A percentile compares a stretch with the other conserved stretches of the same genome.
These are phyloP conservation scores for Pleuronectes platessa DNA, from an alignment of 2,113 vertebrate species.

Conservation along the genomic window DNA sequence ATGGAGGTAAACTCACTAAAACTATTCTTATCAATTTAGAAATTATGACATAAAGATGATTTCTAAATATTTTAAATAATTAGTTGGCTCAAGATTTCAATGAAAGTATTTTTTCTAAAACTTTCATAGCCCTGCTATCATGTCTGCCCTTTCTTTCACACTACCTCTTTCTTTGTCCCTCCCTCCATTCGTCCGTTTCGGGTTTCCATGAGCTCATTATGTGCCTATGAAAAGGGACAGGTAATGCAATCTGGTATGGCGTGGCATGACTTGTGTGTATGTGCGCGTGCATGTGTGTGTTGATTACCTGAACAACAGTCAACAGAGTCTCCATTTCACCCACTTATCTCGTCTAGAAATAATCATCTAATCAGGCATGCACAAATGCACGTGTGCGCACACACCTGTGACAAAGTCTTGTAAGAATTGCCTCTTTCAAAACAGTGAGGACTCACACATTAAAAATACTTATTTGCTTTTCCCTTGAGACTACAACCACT, in stretches of 20 bases:
- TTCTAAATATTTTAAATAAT: no score
- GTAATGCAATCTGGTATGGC: constrained; percentile 91
- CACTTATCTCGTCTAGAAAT: constrained; percentile 88
- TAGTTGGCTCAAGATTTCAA: background rate
- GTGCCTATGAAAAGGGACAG: constrained; percentile 91
- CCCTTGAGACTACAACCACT: background rate
- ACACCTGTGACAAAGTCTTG: no score
- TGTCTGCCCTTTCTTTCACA: background rate
- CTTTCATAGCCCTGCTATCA: background rate
- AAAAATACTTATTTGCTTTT: background rate
- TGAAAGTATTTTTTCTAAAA: background rate
- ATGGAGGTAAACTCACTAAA: background rate
- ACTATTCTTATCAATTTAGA: background rate
- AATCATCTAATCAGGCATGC: constrained; percentile 87
- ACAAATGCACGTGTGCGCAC: background rate
- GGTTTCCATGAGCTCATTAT: constrained; percentile 94
- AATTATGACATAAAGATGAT: background rate
- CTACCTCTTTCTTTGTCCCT: background rate
- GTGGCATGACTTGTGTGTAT: constrained; percentile 47
- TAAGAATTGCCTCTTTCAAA: no score
- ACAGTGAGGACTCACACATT: background rate
- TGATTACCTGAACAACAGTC: constrained; percentile 90
- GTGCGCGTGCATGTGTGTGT: constrained; percentile 70
- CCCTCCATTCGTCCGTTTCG: constrained; percentile 84
- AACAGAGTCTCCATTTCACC: constrained; percentile 89